Evolutionary conservation across 2,888 invertebrate genomes (phyloP).

Genomic region (Agrilus cyanescens): DNA sequence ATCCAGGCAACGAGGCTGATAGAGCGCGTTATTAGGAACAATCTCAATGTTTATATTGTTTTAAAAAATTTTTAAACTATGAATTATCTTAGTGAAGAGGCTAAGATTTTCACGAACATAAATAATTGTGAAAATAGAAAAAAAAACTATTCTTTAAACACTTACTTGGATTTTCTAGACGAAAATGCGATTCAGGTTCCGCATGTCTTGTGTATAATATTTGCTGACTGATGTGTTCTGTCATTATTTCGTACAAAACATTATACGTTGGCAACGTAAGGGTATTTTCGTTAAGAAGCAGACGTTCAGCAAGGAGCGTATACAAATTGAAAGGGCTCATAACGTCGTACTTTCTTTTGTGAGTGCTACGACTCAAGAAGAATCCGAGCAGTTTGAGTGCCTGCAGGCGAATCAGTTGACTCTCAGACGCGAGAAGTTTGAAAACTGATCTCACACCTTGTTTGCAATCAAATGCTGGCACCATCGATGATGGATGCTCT

Average conservation of each 20-base stretch:
- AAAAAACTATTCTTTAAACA: no score
- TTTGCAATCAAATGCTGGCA: constrained; percentile 97
- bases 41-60: no score
- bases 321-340: constrained; percentile 98
- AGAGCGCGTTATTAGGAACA: no score
- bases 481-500: constrained; percentile 97
- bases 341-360: constrained; percentile 97
- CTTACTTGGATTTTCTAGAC: constrained; percentile 94
- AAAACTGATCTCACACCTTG: constrained; percentile 94
- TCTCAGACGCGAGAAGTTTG: constrained; percentile 90
- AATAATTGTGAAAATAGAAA: no score
- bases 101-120: no score
- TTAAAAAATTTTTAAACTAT: no score
- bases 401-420: constrained; percentile 90
- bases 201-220: constrained; percentile 88
- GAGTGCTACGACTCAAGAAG: constrained; percentile 94
- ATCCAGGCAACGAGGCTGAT: no score
- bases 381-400: constrained; percentile 94
- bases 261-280: constrained; percentile 94
- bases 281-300: constrained; percentile 78
- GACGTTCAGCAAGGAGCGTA: constrained; percentile 86
- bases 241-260: constrained; percentile 96
- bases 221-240: constrained; percentile 93
- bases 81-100: no score
- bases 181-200: constrained; percentile 88